phyloP scores from a whole-genome alignment of 2,888 invertebrate genomes.

The Melikaiella ostensackeni region DNA sequence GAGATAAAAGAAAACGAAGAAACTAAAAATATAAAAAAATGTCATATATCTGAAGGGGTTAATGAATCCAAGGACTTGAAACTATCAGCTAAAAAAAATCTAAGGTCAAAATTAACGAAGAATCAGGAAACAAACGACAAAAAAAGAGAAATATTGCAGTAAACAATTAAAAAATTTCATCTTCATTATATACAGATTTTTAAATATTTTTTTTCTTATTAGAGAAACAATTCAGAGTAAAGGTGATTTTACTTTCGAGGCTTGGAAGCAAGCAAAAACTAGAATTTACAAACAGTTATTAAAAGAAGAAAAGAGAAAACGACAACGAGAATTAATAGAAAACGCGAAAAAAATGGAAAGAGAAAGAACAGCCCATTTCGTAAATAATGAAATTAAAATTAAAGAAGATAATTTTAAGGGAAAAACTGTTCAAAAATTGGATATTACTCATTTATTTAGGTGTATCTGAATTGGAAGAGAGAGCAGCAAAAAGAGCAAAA shows the following conservation, averaged over 20 bases:
- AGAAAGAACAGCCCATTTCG: constrained; percentile 50
- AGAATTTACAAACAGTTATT: constrained; percentile 47
- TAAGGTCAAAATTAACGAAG: neutral
- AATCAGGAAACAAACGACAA: neutral
- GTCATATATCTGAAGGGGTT: neutral
- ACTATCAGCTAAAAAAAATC: neutral
- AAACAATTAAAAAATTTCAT: neutral
- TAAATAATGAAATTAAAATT: constrained; percentile 27
- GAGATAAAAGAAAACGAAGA: neutral
- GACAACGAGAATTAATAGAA: constrained; percentile 43
- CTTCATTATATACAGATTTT: too few relatives aligned
- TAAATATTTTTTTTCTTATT: constrained; percentile 4
- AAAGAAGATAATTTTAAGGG: constrained; percentile 7
- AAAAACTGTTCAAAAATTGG: neutral
- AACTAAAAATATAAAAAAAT: neutral
- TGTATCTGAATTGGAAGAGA: constrained; percentile 40
- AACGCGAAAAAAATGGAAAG: constrained; percentile 48
- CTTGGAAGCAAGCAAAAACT: constrained; percentile 58
- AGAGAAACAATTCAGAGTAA: constrained; percentile 39
- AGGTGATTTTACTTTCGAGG: constrained; percentile 54
- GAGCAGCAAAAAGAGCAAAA: constrained; percentile 30
- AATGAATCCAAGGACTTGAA: neutral
- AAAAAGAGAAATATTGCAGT: neutral
- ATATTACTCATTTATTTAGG: neutral
- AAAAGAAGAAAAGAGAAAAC: constrained; percentile 49